Conservation (phyloP, 2,113 vertebrate species). For the Etia nguti region DNA sequence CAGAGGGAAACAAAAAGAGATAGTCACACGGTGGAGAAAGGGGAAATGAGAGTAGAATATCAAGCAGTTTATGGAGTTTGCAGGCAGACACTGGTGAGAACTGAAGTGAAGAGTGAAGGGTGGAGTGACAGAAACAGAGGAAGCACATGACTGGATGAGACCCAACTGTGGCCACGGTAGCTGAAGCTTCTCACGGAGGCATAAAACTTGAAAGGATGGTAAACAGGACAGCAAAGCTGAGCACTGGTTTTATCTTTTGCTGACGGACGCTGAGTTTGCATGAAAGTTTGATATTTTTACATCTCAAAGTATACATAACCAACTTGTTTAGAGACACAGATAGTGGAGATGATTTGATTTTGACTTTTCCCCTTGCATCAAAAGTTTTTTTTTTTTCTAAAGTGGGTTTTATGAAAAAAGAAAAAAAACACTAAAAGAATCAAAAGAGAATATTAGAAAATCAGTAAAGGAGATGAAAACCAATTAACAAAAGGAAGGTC, state of each 20-base stretch:
- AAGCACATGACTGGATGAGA: background rate
- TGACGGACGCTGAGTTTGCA: background rate
- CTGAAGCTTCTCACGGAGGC: background rate
- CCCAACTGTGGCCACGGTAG: background rate
- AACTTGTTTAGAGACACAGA: background rate
- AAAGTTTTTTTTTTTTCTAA: background rate
- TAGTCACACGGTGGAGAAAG: background rate
- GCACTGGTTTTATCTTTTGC: background rate
- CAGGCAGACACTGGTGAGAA: background rate
- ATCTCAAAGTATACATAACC: background rate
- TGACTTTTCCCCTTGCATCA: background rate
- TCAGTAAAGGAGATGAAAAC: background rate
- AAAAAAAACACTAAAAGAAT: background rate
- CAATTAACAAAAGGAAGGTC: slow-evolving; percentile 27
- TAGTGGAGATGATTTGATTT: background rate
- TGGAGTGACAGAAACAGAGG: background rate
- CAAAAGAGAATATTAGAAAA: background rate
- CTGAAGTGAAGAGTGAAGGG: background rate
- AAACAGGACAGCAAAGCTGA: background rate
- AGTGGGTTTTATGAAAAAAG: background rate
- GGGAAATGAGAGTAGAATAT: background rate
- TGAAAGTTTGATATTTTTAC: background rate
- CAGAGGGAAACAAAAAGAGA: background rate
- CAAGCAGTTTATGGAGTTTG: background rate
- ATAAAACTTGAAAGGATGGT: background rate